Percentiles rank a stretch among this genome's conserved stretches.
Conservation (phyloP, 2,113 vertebrate genomes). For the Urocolius indicus region DNA sequence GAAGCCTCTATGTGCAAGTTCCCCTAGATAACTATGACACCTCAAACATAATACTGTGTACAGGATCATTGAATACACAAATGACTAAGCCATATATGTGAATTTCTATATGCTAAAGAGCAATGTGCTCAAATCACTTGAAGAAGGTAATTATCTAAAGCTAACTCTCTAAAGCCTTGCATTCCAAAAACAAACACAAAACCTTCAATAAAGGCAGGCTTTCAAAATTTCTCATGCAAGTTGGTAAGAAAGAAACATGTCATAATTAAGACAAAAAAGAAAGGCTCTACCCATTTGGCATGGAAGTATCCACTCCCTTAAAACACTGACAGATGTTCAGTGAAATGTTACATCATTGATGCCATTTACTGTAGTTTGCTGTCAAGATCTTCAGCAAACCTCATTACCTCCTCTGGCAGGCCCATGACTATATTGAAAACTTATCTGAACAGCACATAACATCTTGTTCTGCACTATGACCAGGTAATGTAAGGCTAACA, state of each 20-base stretch:
- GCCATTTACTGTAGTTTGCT: not conserved
- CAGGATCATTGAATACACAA: not conserved
- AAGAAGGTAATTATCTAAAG: not conserved
- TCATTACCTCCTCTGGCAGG: not conserved
- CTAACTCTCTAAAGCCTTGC: not conserved
- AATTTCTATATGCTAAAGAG: not conserved
- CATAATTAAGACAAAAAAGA: not conserved
- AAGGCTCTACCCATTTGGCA: conserved; percentile 3
- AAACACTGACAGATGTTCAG: not conserved
- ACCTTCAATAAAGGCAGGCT: not conserved
- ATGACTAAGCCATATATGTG: not conserved
- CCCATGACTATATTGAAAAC: not conserved
- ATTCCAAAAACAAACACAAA: not conserved
- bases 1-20: not conserved
- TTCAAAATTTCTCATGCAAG: not conserved
- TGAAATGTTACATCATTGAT: not conserved
- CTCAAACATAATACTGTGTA: not conserved
- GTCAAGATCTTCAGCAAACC: conserved; percentile 2
- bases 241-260: not conserved
- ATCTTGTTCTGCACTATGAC: not conserved
- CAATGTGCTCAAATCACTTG: not conserved
- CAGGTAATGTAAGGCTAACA: not conserved
- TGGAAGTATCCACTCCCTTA: not conserved
- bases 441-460: not conserved
- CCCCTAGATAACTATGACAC: not conserved